phyloP scores from a whole-genome alignment of 2,113 vertebrate genomes.

The Cervus canadensis region DNA sequence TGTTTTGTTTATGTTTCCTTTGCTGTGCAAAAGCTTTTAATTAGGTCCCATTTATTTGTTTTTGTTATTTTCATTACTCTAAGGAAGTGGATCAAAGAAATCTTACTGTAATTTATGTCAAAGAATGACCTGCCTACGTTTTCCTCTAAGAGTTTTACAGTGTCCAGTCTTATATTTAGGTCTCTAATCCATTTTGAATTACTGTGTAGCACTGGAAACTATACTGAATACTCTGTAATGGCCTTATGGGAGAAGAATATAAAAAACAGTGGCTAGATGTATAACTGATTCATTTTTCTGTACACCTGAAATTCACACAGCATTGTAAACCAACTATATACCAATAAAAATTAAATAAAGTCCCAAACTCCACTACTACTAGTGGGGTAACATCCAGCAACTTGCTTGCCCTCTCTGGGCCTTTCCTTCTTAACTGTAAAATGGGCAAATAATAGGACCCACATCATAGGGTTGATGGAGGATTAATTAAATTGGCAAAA shows the following conservation, averaged over 20 bases:
- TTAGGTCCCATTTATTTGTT: background rate
- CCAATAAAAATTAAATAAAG: background rate
- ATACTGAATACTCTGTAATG: background rate
- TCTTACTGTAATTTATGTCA: background rate
- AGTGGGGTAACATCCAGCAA: background rate
- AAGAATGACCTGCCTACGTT: background rate
- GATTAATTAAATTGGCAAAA: background rate
- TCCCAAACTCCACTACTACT: background rate
- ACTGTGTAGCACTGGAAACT: background rate
- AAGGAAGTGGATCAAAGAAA: background rate
- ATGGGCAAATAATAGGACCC: background rate
- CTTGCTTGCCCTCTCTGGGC: background rate
- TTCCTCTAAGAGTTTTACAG: background rate
- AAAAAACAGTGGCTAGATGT: background rate
- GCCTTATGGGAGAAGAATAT: background rate
- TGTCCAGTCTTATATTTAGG: background rate
- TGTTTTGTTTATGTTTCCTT: background rate
- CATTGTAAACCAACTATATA: background rate
- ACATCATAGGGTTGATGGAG: background rate
- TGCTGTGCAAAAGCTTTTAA: background rate
- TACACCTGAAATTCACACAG: background rate
- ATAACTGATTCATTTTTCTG: background rate
- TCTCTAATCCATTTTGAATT: background rate
- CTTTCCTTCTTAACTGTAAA: background rate
- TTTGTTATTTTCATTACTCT: background rate